Evolutionary conservation across 2,888 invertebrate species (phyloP).

Genomic region (Lasioglossum marginatum): DNA sequence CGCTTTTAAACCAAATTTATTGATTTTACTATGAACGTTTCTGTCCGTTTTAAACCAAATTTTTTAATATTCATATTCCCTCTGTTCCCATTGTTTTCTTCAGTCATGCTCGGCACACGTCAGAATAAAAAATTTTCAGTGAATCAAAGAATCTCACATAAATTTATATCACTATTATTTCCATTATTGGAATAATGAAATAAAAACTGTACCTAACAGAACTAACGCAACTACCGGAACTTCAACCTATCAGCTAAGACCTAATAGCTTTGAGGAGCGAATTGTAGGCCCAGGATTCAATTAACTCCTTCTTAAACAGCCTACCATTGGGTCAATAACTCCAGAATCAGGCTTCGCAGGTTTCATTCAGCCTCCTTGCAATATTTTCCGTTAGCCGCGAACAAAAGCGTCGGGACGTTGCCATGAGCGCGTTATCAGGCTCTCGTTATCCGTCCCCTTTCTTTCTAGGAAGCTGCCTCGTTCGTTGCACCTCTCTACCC

Average conservation of each 20-base stretch:
- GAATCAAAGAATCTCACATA: too few species aligned
- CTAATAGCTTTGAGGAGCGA: not conserved
- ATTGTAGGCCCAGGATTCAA: not conserved
- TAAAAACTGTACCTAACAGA: not conserved
- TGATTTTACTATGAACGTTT: not conserved
- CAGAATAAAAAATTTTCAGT: too few species aligned
- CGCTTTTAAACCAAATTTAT: not conserved
- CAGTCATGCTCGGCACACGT: too few species aligned
- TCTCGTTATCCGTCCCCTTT: constrained; percentile 24
- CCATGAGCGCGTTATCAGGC: constrained; percentile 43
- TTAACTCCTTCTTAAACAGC: not conserved
- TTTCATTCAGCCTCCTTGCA: constrained; percentile 17
- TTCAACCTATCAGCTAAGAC: not conserved
- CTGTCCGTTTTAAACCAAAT: not conserved
- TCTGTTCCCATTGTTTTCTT: too few species aligned
- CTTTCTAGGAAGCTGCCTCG: constrained; percentile 30
- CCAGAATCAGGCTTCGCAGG: not conserved
- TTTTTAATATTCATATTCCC: not conserved
- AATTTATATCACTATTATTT: too few species aligned
- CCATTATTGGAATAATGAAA: too few species aligned
- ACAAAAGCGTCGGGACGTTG: constrained; percentile 40
- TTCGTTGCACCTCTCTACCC: not conserved
- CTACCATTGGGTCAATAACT: not conserved
- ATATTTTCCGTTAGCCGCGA: constrained; percentile 37
- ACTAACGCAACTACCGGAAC: not conserved